Conservation (phyloP, 2,113 vertebrate species). For the Pluvianellus socialis region DNA sequence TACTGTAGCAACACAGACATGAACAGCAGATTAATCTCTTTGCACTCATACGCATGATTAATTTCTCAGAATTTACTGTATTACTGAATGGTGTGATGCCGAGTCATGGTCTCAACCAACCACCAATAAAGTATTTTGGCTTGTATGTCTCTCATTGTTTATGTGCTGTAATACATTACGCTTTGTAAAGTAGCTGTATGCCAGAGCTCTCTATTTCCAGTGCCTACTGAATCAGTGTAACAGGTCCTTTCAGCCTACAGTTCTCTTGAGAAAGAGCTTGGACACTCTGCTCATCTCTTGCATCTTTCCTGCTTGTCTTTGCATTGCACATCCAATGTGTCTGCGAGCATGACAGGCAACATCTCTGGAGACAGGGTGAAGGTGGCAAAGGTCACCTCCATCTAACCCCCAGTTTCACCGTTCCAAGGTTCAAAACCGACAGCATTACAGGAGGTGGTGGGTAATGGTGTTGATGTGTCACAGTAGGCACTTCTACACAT, state of each 20-base stretch:
- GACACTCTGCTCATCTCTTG: neutral
- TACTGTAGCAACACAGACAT: accelerated
- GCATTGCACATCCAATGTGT: accelerated
- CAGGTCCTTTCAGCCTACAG: neutral
- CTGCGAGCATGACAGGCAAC: neutral
- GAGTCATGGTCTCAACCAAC: neutral
- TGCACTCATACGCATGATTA: neutral
- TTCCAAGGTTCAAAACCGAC: neutral
- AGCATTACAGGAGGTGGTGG: neutral
- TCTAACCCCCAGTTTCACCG: neutral
- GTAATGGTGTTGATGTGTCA: neutral
- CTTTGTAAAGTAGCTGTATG: neutral
- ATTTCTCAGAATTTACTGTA: neutral
- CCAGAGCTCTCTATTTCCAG: neutral
- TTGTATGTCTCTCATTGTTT: neutral
- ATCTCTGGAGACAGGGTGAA: neutral
- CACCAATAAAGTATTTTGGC: neutral
- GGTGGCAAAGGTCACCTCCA: neutral
- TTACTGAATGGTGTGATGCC: neutral
- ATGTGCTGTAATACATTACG: neutral
- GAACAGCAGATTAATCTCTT: neutral
- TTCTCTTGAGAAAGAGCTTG: neutral
- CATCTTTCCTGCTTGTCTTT: neutral
- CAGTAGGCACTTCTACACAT: neutral
- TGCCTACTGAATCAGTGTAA: neutral